Evolutionary conservation across 2,113 vertebrate genomes (phyloP), one percentile per base, ranked within the genome.

Genomic region (Carassius carassius): DNA sequence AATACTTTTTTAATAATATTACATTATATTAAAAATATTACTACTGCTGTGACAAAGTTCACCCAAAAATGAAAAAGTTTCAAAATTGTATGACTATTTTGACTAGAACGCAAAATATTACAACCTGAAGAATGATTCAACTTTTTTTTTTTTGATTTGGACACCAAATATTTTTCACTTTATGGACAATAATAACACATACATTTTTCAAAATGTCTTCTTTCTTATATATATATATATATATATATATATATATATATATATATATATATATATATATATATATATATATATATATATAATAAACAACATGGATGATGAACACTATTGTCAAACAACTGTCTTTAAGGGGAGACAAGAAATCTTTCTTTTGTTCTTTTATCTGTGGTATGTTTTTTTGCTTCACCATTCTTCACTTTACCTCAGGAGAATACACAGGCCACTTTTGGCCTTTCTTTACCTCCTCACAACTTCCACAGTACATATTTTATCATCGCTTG

Each of bases 401-500:
- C 47, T 51, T 25, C 23, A 74, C 73, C 73, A 23, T 80, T 13
- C 4, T 47, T 49, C 23, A 49, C 8, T 51, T 21, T 51, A 69
- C 5, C 78, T 67, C 62, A 10, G 62, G 37, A 17, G 25, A 67
- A 67, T 5, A 23, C 14, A 47, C 21, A 1, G 6, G 70, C 41
- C 41, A 23, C 41, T 76, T 51, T 75, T 4, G 25, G 32, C 4
- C 67, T 32, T 56, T 75, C 62, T 82, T 29, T 44, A 16, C 23
- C 41, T 49, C 47, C 17, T 21, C 23, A 37, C 65, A 41, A 79
- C 7, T 44, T 73, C 79, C 32, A 51, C 75, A 41, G 35, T 41
- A 60, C 14, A 60, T 41, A 16, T 41, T 56, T 83, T 79, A 78
- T 60, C 73, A 78, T 86, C 62, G 23, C 51, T 70, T 63, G n/a